Evolutionary conservation across 2,888 invertebrate species (phyloP).

Genomic region (Priocnemis perturbator): DNA sequence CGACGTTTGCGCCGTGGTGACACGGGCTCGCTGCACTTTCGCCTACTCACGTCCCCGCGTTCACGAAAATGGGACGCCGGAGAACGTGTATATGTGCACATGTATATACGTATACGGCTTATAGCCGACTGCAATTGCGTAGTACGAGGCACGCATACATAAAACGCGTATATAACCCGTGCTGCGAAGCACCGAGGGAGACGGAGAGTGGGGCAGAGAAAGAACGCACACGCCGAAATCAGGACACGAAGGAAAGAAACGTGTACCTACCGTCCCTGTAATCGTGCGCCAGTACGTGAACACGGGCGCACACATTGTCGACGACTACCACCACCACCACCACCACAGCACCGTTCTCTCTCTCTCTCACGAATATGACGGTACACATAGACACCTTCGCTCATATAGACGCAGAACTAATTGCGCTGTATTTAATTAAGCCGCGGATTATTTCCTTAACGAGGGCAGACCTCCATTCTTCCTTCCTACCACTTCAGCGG

Average conservation of each 20-base stretch:
- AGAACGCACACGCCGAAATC: neutral
- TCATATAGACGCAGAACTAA: conserved; percentile 56
- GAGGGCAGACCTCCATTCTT: conserved; percentile 57
- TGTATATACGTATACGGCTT: too few relatives aligned
- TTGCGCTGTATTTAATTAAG: conserved; percentile 67
- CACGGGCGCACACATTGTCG: neutral
- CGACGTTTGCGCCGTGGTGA: neutral
- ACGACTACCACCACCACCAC: neutral
- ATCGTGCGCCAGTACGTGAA: too few relatives aligned
- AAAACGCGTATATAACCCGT: neutral
- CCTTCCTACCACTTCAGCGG: conserved; percentile 46
- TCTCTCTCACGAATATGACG: neutral
- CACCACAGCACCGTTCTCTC: neutral
- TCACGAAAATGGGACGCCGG: too few relatives aligned
- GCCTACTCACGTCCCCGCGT: conserved; percentile 12
- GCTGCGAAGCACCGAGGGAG: neutral
- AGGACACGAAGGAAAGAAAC: too few relatives aligned
- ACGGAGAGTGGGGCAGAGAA: conserved; percentile 14
- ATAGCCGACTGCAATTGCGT: too few relatives aligned
- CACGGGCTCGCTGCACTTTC: neutral
- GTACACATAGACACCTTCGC: conserved; percentile 13
- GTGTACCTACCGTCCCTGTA: too few relatives aligned
- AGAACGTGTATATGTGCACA: too few relatives aligned
- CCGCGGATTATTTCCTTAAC: conserved; percentile 65
- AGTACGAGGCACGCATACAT: too few relatives aligned